Evolutionary conservation across 2,113 vertebrate genomes (phyloP).

Genomic region (Mirounga angustirostris): DNA sequence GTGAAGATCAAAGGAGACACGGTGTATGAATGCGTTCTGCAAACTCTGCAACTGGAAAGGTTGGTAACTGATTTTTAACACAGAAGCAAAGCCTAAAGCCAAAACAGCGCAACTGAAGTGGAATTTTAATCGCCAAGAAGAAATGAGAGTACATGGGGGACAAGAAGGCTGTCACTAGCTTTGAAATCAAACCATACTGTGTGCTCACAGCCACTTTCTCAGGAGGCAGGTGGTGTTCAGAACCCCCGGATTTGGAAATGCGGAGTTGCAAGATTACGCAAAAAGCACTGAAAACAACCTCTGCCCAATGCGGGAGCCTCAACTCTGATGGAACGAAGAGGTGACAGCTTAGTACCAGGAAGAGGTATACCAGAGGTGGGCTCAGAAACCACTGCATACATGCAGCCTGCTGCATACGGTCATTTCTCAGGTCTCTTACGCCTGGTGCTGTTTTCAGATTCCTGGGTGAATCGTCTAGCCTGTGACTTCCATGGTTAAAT

Average conservation of each 20-base stretch:
- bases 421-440: neutral
- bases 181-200: neutral
- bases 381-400: neutral
- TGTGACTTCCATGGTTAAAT: constrained; percentile 45
- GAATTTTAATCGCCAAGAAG: constrained; percentile 26
- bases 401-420: neutral
- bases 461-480: constrained; percentile 14
- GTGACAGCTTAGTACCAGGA: neutral
- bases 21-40: neutral
- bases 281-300: neutral
- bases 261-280: neutral
- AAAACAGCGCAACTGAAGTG: constrained; percentile 20
- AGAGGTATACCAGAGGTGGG: neutral
- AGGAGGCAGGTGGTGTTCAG: neutral
- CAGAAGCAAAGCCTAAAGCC: constrained; percentile 60
- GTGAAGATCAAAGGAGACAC: neutral
- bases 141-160: neutral
- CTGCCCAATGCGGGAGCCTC: neutral
- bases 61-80: constrained; percentile 56
- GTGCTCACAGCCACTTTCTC: neutral
- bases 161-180: neutral
- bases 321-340: neutral
- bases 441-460: neutral
- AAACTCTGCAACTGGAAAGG: constrained; percentile 61
- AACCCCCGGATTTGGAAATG: neutral